phyloP scores from a whole-genome alignment of 1,140 invertebrate species.

The Dinoponera quadriceps region DNA sequence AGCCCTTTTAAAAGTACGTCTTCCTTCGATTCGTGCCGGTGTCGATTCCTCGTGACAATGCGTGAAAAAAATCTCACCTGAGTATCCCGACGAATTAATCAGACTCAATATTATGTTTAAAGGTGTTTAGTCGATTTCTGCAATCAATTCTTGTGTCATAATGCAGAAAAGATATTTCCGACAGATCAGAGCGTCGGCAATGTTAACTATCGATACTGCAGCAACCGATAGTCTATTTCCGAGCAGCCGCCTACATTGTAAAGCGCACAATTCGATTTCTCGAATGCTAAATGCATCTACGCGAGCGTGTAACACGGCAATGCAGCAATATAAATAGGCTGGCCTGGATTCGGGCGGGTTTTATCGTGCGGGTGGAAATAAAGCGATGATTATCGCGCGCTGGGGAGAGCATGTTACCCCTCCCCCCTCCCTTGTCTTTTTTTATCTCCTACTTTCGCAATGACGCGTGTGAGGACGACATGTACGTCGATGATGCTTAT shows the following conservation, averaged over 20 bases:
- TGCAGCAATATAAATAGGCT: constrained; percentile 66
- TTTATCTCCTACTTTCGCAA: not conserved
- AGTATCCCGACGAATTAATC: not conserved
- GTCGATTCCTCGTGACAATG: not conserved
- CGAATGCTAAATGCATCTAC: constrained; percentile 42
- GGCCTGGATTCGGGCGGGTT: constrained; percentile 60
- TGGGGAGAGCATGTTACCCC: not conserved
- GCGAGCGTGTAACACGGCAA: constrained; percentile 35
- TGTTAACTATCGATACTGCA: not conserved
- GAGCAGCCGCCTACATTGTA: not conserved
- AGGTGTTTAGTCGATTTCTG: no score
- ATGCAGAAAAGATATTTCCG: not conserved
- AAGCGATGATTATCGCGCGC: constrained; percentile 48
- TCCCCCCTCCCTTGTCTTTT: not conserved
- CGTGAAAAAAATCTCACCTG: no score
- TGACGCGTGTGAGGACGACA: not conserved
- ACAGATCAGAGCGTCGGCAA: not conserved
- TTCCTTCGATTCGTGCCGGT: not conserved
- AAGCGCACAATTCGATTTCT: constrained; percentile 15
- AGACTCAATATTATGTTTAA: no score
- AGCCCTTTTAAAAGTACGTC: not conserved
- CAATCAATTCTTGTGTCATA: no score
- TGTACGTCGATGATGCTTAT: not conserved
- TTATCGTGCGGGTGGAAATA: constrained; percentile 43
- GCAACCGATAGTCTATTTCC: constrained; percentile 12